Base-by-base conservation (phyloP, 2,888 invertebrate genomes). In the Tortricodes alternella region DNA sequence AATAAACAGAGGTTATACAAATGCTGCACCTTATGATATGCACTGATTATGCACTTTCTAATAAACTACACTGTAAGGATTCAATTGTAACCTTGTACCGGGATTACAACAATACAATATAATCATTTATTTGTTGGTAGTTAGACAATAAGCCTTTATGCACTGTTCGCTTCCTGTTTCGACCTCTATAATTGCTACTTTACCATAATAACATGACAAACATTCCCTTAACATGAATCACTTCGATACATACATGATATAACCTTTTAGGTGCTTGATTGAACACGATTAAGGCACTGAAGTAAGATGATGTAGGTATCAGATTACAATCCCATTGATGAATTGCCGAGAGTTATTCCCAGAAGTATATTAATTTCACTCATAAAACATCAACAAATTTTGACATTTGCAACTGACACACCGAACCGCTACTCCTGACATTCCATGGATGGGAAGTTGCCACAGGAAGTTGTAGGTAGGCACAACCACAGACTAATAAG, bases 181-280 rank as follows among this genome's bases (percentile, higher is more conserved):
- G 70, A 76, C 63, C 65, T 61, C 69, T 76, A 71, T 78, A 78
- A 76, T 74, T 78, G 71, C 66, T 68, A 68, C 71, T 77, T 66
- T 74, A 78, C 62, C 75, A 77, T 70, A 77, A 76, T 81, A 83
- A 78, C 74, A 72, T 74, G 71, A 76, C 65, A 72, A 76, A 82
- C 88, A 89, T 90, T 87, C 89, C 75, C 83, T 70, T 74, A 76
- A 73, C 74, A 85, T 89, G 89, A 89, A 81, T 89, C 89, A 89
- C 80, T 80, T 71, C 59, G 72, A 71, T 71, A 70, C 70, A 72
- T 73, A 74, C 72, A 71, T 62, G 71, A 68, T 72, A 72, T 76
- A 64, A 64, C 83, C 81, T 78, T 72, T 68, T 52, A 61, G 67
- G 63, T 62, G 65, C 64, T 64, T 58, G 53, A 62, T 59, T 62